A percentile compares a stretch with the other conserved stretches of the same genome.
phyloP scores from a whole-genome alignment of 35 echinoderm and acorn worm species.

The Ophioderma brevispina region DNA sequence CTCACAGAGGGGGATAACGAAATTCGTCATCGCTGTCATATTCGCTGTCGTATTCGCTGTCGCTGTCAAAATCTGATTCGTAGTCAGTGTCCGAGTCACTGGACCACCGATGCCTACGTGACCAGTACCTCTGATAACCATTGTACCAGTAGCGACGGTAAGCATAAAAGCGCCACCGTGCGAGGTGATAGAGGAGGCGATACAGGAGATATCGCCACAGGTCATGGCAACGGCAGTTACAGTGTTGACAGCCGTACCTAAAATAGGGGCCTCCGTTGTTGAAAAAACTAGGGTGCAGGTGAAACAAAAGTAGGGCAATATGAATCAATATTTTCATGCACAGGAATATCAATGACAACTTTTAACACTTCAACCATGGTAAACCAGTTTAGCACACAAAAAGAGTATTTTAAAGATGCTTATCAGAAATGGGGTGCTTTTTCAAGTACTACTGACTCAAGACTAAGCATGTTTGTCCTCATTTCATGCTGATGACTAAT shows the following conservation, averaged over 20 bases:
- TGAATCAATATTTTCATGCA: no score
- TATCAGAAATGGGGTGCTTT: no score
- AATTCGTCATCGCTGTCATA: background rate
- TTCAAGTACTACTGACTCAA: no score
- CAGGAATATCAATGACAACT: no score
- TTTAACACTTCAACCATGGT: no score
- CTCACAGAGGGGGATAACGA: conserved; percentile 8
- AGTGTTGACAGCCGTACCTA: background rate
- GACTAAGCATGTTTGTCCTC: no score
- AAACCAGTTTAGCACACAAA: no score
- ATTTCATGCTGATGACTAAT: no score
- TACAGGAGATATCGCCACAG: background rate
- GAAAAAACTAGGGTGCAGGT: background rate
- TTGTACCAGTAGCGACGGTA: background rate
- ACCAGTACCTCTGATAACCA: background rate
- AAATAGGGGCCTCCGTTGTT: background rate
- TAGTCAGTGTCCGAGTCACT: background rate
- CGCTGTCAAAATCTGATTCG: background rate
- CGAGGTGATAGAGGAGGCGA: background rate
- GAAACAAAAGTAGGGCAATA: background rate
- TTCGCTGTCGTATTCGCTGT: background rate
- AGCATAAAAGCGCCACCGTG: background rate
- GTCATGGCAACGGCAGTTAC: background rate
- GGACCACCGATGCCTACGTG: background rate
- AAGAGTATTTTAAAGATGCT: no score